Percentiles rank a stretch among this genome's conserved stretches.
Evolutionary conservation across 2,888 invertebrate genomes (phyloP).

Genomic region (Chalcosyrphus nemorum): DNA sequence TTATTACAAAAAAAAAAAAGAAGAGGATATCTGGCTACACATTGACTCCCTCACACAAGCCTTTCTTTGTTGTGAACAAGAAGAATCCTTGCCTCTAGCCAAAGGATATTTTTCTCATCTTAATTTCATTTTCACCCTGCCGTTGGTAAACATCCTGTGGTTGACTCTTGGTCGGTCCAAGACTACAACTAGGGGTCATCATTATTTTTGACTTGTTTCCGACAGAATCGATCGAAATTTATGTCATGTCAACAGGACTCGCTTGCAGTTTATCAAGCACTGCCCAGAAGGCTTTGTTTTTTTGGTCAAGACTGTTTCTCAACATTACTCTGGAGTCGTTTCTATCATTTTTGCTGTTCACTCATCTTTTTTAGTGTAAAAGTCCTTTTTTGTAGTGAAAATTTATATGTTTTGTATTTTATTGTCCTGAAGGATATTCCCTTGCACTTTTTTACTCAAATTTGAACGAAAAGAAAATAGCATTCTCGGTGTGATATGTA

Average conservation of each 20-base stretch:
- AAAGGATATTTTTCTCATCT: conserved; percentile 47
- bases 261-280: conserved; percentile 37
- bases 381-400: conserved; percentile 5
- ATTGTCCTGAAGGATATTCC: conserved; percentile 21
- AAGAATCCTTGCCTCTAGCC: conserved; percentile 17
- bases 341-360: background rate
- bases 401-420: conserved; percentile 56
- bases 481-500: background rate
- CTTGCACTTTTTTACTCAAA: too few species aligned
- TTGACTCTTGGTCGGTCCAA: conserved; percentile 17
- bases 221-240: conserved; percentile 57
- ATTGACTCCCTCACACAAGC: background rate
- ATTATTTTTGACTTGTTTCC: conserved; percentile 49
- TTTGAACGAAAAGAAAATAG: conserved; percentile 21
- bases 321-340: background rate
- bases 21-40: background rate
- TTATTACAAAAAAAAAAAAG: conserved; percentile 1
- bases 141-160: conserved; percentile 48
- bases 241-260: conserved; percentile 58
- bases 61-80: conserved; percentile 32
- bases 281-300: conserved; percentile 35
- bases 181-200: background rate
- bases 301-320: background rate
- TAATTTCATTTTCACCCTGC: conserved; percentile 57
- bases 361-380: background rate